These are phyloP conservation scores for Clivina fossor DNA, from an alignment of 2,888 invertebrate genomes.

Conservation along the genomic window DNA sequence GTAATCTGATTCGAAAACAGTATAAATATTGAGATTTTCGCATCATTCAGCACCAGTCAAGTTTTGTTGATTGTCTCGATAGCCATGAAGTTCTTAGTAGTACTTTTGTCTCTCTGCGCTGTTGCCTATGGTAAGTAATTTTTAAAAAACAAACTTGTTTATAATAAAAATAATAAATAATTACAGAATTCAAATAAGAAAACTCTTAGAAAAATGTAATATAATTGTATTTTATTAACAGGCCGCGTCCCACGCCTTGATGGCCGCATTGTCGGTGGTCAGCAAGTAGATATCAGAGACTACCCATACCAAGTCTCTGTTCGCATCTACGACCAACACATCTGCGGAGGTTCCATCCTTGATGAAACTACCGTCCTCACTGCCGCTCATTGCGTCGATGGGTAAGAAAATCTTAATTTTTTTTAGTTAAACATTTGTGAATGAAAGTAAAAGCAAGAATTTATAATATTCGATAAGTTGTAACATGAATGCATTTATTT, in stretches of 20 bases:
- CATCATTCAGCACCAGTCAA: no score
- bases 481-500: background rate
- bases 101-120: background rate
- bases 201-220: background rate
- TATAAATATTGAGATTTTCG: no score
- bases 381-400: slow-evolving; percentile 11
- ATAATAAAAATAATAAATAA: background rate
- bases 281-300: background rate
- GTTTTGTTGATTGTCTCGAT: background rate
- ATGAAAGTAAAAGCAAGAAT: background rate
- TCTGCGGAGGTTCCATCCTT: slow-evolving; percentile 16
- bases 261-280: slow-evolving; percentile 13
- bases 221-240: no score
- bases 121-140: slow-evolving; percentile 8
- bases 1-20: no score
- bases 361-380: slow-evolving; percentile 9
- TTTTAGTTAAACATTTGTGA: no score
- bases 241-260: slow-evolving; percentile 4
- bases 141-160: background rate
- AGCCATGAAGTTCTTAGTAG: slow-evolving; percentile 7
- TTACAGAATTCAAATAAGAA: background rate
- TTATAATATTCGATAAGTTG: background rate
- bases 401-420: background rate
- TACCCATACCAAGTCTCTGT: slow-evolving; percentile 18
- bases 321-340: slow-evolving; percentile 12